Conservation (phyloP, 2,797 vertebrate species). For the Cyclura pinguis region DNA sequence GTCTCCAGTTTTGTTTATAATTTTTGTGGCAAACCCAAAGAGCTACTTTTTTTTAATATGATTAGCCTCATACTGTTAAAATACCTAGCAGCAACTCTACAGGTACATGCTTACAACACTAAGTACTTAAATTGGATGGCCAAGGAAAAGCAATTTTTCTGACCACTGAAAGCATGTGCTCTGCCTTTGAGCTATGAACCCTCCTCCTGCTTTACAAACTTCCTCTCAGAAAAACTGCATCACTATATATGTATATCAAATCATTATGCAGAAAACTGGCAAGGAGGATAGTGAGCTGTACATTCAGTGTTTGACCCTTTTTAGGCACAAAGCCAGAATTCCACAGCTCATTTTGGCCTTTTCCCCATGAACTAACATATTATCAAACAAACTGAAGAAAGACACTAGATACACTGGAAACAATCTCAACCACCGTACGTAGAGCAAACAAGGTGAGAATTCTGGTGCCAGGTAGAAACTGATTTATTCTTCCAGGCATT, state of each 20-base stretch:
- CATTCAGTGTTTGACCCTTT: slow-evolving; percentile 42
- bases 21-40: too few species aligned
- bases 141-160: background rate
- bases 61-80: background rate
- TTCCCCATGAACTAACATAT: background rate
- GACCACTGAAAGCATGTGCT: background rate
- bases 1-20: too few species aligned
- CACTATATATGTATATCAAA: slow-evolving; percentile 68
- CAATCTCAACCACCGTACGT: background rate
- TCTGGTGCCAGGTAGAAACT: background rate
- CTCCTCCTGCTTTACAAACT: background rate
- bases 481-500: background rate
- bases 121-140: background rate
- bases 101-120: background rate
- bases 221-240: slow-evolving; percentile 63
- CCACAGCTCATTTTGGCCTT: background rate
- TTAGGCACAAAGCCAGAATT: slow-evolving; percentile 21
- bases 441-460: background rate
- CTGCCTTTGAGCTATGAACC: background rate
- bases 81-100: background rate
- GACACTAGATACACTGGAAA: background rate
- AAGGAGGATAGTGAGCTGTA: slow-evolving; percentile 43
- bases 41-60: too few species aligned
- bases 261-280: slow-evolving; percentile 48
- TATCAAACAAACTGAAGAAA: background rate